Base-by-base conservation (phyloP, 2,113 vertebrate species). In the Sakesphorus luctuosus region DNA sequence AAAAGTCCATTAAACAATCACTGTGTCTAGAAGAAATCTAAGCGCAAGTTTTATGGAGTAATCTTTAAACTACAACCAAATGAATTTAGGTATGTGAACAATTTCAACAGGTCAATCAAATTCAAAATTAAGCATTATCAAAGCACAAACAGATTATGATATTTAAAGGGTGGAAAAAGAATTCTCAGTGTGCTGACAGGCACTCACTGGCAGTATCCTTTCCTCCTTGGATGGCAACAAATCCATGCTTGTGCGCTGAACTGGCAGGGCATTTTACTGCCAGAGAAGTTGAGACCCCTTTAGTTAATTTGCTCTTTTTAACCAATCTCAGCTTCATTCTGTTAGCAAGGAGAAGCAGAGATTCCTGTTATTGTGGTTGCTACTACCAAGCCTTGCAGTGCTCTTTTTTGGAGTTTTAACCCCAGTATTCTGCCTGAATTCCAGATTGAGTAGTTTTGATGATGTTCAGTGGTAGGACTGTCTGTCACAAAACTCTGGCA, bases 1-100 rank as follows among this genome's bases (percentile, higher is more conserved):
- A 91, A 67, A 88, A 36, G 61, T 87, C 96, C 89, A 96, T 97
- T 97, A 96, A 98, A 96, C 88, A 96, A 96, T 90, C 92, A 91
- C 66, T 36, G 89, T 52, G 79, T 80, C 59, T 94, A 90, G 83
- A 90, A 96, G 88, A 84, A 92, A 97, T 94, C 28, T 26, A 81
- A 47, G 58, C 50, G 75, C 58, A 84, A 82, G 47, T 94, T 97
- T 93, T 97, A 94, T 76, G 73, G 81, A 96, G 40, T 66, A 63
- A 86, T 63, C 79, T 91, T 89, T 94, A 95, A 97, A 97, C 97
- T 94, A 91, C 66, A 96, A 86, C 43, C 52, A 63, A 93, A 90
- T 87, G 77, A 96, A 97, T 94, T 80, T 82, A 28, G 58, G 49
- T 69, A 58, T 56, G 91, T 58, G 80, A 81, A 95, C 23, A 67